Evolutionary conservation across 2,113 vertebrate species (phyloP).

Genomic region (Ibidorhyncha struthersii): DNA sequence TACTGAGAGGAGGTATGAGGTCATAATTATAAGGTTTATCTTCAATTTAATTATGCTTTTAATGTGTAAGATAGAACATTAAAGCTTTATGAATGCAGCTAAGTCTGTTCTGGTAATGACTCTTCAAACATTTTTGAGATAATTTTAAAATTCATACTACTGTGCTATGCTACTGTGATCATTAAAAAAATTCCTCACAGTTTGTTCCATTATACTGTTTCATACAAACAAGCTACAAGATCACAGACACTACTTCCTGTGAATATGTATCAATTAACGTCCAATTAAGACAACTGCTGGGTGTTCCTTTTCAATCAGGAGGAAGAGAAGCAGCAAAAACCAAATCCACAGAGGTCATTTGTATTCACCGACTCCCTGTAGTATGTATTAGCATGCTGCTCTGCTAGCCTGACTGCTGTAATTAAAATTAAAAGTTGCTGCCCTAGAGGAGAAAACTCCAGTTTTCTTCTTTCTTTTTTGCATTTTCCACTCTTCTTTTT

Average conservation of each 20-base stretch:
- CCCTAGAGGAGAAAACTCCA: not conserved
- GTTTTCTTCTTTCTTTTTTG: not conserved
- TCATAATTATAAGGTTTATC: constrained; percentile 47
- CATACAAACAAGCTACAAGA: constrained; percentile 40
- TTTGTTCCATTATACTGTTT: not conserved
- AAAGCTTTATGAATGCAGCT: constrained; percentile 28
- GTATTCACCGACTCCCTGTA: not conserved
- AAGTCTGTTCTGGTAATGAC: constrained; percentile 23
- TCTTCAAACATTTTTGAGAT: constrained; percentile 24
- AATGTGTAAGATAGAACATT: not conserved
- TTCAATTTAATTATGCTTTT: constrained; percentile 33
- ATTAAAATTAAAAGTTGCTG: constrained; percentile 15
- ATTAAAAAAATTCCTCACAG: not conserved
- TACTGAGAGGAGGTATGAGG: constrained; percentile 2
- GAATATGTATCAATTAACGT: constrained; percentile 35
- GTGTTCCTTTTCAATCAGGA: constrained; percentile 14
- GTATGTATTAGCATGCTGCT: not conserved
- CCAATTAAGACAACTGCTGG: constrained; percentile 38
- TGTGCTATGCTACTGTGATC: not conserved
- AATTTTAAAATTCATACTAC: constrained; percentile 17
- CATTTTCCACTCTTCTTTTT: not conserved
- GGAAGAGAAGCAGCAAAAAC: not conserved
- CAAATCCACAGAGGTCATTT: constrained; percentile 21
- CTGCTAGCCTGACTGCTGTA: not conserved
- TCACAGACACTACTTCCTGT: constrained; percentile 26